Base-by-base conservation (phyloP, 2,888 invertebrate species). In the Cordilura impudica region DNA sequence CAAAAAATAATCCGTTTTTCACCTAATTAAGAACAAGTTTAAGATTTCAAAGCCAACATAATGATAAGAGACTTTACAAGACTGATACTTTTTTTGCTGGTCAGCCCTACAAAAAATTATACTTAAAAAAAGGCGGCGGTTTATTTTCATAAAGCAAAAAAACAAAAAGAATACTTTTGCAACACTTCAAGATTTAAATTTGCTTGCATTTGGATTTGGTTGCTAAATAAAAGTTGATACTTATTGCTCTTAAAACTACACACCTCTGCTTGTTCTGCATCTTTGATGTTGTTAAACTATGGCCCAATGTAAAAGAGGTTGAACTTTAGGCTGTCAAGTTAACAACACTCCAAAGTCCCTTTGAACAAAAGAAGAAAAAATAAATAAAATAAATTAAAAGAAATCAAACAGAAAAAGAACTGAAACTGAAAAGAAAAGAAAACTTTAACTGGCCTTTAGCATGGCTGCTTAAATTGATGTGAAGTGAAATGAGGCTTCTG, bases 311-410 rank as follows among this genome's bases (percentile, higher is more conserved):
- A 78, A 78, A 69, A 70, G 67, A 78, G 73, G 69, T 70, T 69
- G 78, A 73, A 65, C 65, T 74, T 70, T 54, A 87, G 84, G 86
- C 86, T 87, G 87, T 86, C 87, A 87, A 87, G 87, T 87, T 87
- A 87, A 84, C 87, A 85, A 86, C 84, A 58, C 70, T 61, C 49
- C 31, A n/a, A 56, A 19, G 67, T 31, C 51, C 51, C 26, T 26
- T 26, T 26, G 26, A 26, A 26, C 26, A 26, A 26, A 26, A 26
- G 6, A 4, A 4, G 6, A 26, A 26, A 26, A 26, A 26, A 26
- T 26, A 26, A 4, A 26, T 26, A 4, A 26, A 26, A 26, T 26
- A 4, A 4, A n/a, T 18, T 56, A 31, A 56, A 31, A 39, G 58
- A 16, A 35, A 43, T 16, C 19, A 4, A 26, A 39, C 39, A 35